These are phyloP conservation scores for Nymphalis urticae DNA, from an alignment of 2,888 invertebrate species.

Conservation along the genomic window DNA sequence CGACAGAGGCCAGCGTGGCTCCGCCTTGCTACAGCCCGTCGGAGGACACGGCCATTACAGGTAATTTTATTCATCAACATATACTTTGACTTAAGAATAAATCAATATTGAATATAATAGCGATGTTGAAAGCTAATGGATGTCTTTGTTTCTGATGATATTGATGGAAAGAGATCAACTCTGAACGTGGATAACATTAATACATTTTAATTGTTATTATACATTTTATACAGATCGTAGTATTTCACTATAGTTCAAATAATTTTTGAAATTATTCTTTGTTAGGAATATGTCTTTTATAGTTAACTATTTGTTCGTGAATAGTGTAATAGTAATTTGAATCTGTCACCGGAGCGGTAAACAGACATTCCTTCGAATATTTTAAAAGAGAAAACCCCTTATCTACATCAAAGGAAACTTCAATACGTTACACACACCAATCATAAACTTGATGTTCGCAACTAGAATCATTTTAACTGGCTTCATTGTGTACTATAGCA, in stretches of 20 bases:
- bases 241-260: too few relatives aligned
- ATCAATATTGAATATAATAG: background rate
- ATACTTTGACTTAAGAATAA: background rate
- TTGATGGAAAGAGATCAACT: too few relatives aligned
- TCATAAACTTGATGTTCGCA: background rate
- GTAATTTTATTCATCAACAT: constrained; percentile 41
- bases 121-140: too few relatives aligned
- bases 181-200: too few relatives aligned
- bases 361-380: background rate
- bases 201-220: too few relatives aligned
- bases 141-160: too few relatives aligned
- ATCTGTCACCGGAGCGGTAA: background rate
- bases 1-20: constrained; percentile 83
- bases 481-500: background rate
- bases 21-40: constrained; percentile 82
- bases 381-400: background rate
- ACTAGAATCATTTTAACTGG: background rate
- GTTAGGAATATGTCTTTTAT: background rate
- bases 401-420: background rate
- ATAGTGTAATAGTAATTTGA: background rate
- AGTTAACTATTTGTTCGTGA: background rate
- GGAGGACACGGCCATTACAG: constrained; percentile 56
- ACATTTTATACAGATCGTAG: too few relatives aligned
- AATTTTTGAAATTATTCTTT: background rate
- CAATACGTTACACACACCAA: background rate